Percentiles rank a stretch among this genome's conserved stretches.
These are phyloP conservation scores for Teleogryllus oceanicus DNA, from an alignment of 2,888 invertebrate genomes.

Conservation along the genomic window DNA sequence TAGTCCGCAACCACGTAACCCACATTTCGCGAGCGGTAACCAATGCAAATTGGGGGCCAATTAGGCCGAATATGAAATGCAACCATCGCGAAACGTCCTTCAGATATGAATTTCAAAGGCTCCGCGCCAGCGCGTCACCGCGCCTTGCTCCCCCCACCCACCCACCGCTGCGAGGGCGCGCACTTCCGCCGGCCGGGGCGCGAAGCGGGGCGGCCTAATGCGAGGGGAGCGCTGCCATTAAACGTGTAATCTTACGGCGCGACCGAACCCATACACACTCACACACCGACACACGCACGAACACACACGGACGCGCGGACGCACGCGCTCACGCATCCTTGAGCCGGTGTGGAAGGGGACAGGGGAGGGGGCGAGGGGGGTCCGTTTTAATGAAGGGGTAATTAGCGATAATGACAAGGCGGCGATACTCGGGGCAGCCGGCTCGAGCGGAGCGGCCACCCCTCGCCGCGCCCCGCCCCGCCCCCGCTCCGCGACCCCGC, in stretches of 20 bases:
- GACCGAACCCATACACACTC: background rate
- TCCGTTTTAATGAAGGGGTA: conserved; percentile 35
- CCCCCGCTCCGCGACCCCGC: conserved; percentile 23
- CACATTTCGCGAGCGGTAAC: background rate
- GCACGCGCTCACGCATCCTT: background rate
- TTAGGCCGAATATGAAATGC: background rate
- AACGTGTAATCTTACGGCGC: background rate
- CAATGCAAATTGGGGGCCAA: background rate
- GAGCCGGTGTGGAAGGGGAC: background rate
- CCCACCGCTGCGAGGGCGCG: background rate
- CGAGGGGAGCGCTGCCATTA: background rate
- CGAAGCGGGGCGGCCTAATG: background rate
- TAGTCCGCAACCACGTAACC: background rate
- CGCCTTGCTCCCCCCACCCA: background rate
- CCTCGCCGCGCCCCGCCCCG: conserved; percentile 30
- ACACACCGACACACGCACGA: background rate
- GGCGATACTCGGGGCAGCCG: conserved; percentile 25
- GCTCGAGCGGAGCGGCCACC: conserved; percentile 3
- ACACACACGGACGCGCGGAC: background rate
- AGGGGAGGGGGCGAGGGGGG: background rate
- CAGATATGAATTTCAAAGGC: background rate
- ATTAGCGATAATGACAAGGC: conserved; percentile 37
- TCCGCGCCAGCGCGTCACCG: background rate
- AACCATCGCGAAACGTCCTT: background rate
- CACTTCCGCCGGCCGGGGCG: background rate